Percentiles rank a stretch among this genome's conserved stretches.
Evolutionary conservation across 2,888 invertebrate species (phyloP).

Genomic region (Ophion slaviceki): DNA sequence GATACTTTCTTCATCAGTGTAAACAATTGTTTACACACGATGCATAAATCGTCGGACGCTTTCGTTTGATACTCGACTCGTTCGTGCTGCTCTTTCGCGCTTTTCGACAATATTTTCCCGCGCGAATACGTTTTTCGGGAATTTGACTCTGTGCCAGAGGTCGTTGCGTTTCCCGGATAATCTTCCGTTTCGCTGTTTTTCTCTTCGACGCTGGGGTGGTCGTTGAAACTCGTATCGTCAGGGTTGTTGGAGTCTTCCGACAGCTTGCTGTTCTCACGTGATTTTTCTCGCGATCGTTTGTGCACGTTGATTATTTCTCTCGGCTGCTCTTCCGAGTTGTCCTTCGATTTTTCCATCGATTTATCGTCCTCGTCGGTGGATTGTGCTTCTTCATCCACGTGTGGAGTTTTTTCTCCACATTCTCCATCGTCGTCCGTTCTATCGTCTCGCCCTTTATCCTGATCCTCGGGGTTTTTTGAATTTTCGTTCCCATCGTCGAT

Average conservation of each 20-base stretch:
- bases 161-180: neutral
- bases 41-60: constrained; percentile 39
- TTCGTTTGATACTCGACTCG: neutral
- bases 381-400: neutral
- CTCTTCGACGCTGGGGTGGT: neutral
- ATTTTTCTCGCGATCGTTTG: neutral
- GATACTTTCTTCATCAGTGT: constrained; percentile 64
- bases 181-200: neutral
- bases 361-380: neutral
- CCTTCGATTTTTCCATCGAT: neutral
- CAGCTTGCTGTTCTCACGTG: neutral
- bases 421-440: neutral
- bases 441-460: neutral
- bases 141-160: neutral
- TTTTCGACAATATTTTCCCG: neutral
- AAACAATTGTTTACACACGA: constrained; percentile 63
- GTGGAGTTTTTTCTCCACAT: neutral
- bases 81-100: neutral
- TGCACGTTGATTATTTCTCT: neutral
- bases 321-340: neutral
- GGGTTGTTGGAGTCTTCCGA: neutral
- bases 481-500: constrained; percentile 1
- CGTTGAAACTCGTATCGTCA: neutral
- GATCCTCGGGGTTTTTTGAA: neutral
- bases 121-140: constrained; percentile 19